A percentile compares a stretch with the other conserved stretches of the same genome.
Evolutionary conservation across 2,797 vertebrate genomes (phyloP).

Genomic region (Anabacerthia variegaticeps): DNA sequence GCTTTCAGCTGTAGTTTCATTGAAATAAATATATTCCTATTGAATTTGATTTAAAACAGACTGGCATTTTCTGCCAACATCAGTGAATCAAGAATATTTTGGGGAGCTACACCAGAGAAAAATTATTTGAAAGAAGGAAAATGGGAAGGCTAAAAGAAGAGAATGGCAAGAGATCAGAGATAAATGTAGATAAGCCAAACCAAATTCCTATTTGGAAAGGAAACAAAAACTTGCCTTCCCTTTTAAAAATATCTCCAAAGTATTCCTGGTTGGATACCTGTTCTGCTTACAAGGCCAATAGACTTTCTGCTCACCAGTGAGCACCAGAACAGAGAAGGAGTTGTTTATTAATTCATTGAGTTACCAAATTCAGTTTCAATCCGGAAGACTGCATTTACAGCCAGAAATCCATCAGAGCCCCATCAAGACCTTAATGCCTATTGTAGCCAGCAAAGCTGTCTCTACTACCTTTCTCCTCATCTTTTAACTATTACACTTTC

Average conservation of each 20-base stretch:
- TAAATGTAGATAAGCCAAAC: slow-evolving; percentile 4
- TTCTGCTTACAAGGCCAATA: background rate
- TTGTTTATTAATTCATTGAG: background rate
- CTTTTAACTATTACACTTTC: background rate
- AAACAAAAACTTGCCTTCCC: background rate
- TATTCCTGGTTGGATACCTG: background rate
- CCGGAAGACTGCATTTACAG: background rate
- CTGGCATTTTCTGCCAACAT: background rate
- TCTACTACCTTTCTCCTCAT: background rate
- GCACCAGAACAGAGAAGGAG: background rate
- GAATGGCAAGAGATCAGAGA: background rate
- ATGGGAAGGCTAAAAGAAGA: slow-evolving; percentile 8
- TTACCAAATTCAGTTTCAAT: background rate
- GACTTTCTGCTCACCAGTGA: background rate
- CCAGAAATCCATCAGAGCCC: background rate
- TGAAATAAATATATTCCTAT: slow-evolving; percentile 32
- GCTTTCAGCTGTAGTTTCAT: slow-evolving; percentile 57
- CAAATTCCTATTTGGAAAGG: background rate
- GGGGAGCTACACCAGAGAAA: background rate
- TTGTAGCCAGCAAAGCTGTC: background rate
- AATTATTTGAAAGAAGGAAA: slow-evolving; percentile 12
- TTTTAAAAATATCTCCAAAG: slow-evolving; percentile 20
- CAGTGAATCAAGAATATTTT: slow-evolving; percentile 31
- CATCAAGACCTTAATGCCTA: background rate
- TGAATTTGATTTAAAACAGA: slow-evolving; percentile 29